Conservation (phyloP, 2,888 invertebrate species). For the Nemotelus pantherinus region DNA sequence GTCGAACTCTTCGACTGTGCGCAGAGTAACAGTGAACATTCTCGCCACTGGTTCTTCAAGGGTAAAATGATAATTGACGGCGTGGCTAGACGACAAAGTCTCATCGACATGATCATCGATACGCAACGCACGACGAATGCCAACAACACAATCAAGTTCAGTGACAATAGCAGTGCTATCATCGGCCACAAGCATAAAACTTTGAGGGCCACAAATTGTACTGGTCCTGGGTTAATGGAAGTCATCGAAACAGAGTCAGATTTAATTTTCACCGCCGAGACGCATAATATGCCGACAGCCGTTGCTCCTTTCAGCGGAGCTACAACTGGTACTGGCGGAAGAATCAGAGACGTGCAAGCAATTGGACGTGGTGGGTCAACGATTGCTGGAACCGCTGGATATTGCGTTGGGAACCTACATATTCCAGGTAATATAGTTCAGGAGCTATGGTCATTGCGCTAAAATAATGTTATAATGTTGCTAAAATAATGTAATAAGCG, state of each 20-base stretch:
- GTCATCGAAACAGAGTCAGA: constrained; percentile 75
- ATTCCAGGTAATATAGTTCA: constrained; percentile 77
- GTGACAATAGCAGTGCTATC: constrained; percentile 96
- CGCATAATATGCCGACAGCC: constrained; percentile 98
- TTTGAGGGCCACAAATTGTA: constrained; percentile 72
- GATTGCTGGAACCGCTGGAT: constrained; percentile 96
- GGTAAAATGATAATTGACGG: constrained; percentile 89
- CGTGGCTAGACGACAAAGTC: constrained; percentile 75
- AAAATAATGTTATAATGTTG: too few relatives aligned
- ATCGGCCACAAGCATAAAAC: constrained; percentile 79
- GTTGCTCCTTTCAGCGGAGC: constrained; percentile 98
- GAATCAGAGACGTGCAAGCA: constrained; percentile 90
- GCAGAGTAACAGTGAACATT: constrained; percentile 98
- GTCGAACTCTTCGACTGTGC: constrained; percentile 98
- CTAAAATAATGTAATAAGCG: too few relatives aligned
- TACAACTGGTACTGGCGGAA: constrained; percentile 96
- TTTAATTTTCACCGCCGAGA: constrained; percentile 97
- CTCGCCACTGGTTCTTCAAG: constrained; percentile 98
- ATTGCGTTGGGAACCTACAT: constrained; percentile 91
- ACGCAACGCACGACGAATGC: constrained; percentile 86
- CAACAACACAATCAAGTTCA: constrained; percentile 97
- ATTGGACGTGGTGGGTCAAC: constrained; percentile 94
- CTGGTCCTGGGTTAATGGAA: constrained; percentile 72
- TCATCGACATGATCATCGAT: constrained; percentile 92
- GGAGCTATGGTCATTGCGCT: background rate